Conservation (phyloP, 2,113 vertebrate genomes). For the Piliocolobus tephrosceles region DNA sequence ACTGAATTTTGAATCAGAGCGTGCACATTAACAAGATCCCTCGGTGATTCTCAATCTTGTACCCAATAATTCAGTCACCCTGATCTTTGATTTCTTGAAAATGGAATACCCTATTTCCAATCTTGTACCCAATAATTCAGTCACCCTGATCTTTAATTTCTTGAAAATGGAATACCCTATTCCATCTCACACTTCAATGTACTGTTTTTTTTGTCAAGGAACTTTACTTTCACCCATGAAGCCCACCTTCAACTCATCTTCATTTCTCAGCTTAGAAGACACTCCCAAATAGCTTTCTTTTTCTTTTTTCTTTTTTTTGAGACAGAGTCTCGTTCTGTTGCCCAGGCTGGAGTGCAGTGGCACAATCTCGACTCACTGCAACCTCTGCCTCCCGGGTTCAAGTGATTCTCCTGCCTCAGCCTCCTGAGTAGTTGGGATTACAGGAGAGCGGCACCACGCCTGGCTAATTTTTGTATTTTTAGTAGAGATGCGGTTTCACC, state of each 20-base stretch:
- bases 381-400: too few relatives aligned
- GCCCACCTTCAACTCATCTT: background rate
- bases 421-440: too few relatives aligned
- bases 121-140: background rate
- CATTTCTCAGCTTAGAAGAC: background rate
- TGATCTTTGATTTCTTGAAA: background rate
- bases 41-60: background rate
- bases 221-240: background rate
- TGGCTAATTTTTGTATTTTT: too few relatives aligned
- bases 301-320: too few relatives aligned
- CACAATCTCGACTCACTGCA: too few relatives aligned
- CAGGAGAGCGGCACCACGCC: too few relatives aligned
- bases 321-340: too few relatives aligned
- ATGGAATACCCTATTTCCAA: background rate
- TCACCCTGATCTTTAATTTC: background rate
- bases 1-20: background rate
- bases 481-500: too few relatives aligned
- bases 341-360: too few relatives aligned
- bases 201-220: background rate
- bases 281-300: background rate
- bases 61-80: too few relatives aligned
- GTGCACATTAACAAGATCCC: background rate
- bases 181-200: background rate
- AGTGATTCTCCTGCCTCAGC: too few relatives aligned
- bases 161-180: background rate